phyloP scores from a whole-genome alignment of 2,797 vertebrate species.

The Garrulus glandarius region DNA sequence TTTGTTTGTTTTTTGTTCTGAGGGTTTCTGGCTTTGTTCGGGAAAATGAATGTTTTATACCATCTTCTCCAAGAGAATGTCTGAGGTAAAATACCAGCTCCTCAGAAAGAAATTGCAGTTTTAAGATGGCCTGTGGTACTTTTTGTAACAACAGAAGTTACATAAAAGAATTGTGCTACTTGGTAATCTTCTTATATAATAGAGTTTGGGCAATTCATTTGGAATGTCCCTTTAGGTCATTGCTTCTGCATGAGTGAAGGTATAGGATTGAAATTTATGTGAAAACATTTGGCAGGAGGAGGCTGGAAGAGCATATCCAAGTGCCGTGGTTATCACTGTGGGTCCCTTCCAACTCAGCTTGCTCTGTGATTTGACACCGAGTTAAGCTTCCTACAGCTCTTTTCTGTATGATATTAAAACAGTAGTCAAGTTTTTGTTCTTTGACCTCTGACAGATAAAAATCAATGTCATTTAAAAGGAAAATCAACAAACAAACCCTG shows the following conservation, averaged over 20 bases:
- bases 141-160: not conserved
- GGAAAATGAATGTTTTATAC: not conserved
- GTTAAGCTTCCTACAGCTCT: not conserved
- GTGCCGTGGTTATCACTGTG: not conserved
- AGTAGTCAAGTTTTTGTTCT: not conserved
- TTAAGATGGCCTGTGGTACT: not conserved
- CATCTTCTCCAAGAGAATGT: not conserved
- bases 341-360: not conserved
- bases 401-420: not conserved
- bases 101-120: not conserved
- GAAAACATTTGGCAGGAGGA: not conserved
- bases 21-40: not conserved
- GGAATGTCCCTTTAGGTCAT: not conserved
- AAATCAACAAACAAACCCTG: not conserved
- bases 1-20: not conserved
- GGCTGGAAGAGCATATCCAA: not conserved
- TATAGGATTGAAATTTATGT: not conserved
- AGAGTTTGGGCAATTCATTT: not conserved
- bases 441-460: constrained; percentile 30
- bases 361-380: not conserved
- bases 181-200: not conserved
- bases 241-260: not conserved
- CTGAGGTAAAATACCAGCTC: not conserved
- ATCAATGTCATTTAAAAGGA: not conserved
- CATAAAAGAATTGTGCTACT: not conserved